These are phyloP conservation scores for Piprites chloris DNA, from an alignment of 2,113 vertebrate species.

Conservation along the genomic window DNA sequence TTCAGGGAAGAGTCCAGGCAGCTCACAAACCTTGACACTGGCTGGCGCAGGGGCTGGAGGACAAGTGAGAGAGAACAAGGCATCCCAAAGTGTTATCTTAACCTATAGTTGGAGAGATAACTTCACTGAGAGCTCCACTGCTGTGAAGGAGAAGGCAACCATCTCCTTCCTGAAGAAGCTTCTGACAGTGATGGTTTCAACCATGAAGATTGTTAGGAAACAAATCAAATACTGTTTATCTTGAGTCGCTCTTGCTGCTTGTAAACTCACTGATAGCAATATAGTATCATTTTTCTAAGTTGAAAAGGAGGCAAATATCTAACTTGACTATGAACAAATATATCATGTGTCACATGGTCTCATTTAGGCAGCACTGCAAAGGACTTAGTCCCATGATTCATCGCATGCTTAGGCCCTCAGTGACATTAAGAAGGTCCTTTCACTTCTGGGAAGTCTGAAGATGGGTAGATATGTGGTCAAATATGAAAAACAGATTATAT, in stretches of 20 bases:
- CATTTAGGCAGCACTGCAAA: neutral
- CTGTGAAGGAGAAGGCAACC: neutral
- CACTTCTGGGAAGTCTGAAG: neutral
- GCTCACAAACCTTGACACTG: accelerated
- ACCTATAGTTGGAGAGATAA: neutral
- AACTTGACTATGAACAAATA: neutral
- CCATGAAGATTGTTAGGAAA: neutral
- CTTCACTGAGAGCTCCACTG: neutral
- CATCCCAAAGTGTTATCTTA: neutral
- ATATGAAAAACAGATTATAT: neutral
- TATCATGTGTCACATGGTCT: neutral
- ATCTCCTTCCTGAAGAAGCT: neutral
- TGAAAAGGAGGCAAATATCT: neutral
- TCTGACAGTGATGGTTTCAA: neutral
- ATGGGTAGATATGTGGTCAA: neutral
- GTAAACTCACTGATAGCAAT: neutral
- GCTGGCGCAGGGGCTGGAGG: neutral
- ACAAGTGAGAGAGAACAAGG: neutral
- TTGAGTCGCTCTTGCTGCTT: neutral
- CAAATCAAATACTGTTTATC: neutral
- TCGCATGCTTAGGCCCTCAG: neutral
- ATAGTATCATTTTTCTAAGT: neutral
- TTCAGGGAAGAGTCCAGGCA: neutral
- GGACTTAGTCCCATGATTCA: neutral
- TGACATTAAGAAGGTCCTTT: neutral